Base-by-base conservation (phyloP, 2,113 vertebrate species). In the Microtus pennsylvanicus region DNA sequence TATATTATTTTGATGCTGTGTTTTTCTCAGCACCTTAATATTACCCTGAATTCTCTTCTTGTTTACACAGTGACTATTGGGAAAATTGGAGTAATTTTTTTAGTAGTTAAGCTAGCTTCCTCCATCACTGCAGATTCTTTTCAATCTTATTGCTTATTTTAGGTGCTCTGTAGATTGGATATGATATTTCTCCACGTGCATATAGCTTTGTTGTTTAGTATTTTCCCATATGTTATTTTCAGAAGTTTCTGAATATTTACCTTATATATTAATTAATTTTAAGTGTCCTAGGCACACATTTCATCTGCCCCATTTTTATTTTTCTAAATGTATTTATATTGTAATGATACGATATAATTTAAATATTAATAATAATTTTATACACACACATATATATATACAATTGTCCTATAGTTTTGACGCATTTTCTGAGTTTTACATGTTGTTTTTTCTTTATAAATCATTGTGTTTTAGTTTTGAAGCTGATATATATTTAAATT, bases 1-100 rank as follows among this genome's bases (percentile, higher is more conserved):
- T 58, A 77, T 16, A 88, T 63, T 90, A 69, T 30, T 26, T 88
- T 70, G 6, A 16, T 74, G 5, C 24, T 86, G 30, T 28, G 7
- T 75, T 89, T 94, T 77, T 69, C 30, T 83, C n/a, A 87, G 70
- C 28, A 47, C 4, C 92, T 93, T 85, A 87, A 72, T 80, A 88
- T 76, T 33, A 45, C 13, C 35, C 22, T 93, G 1, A 6, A 3
- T 67, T 90, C 9, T 90, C 45, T 90, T 87, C 14, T 83, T 83
- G 52, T 11, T 88, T 74, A 74, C 1, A 50, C 12, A 30, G 8
- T 42, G 50, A 38, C 35, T 74, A 5, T 7, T 90, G 30, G 61
- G 19, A 67, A 74, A 2, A 69, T 78, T 35, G 72, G 2, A 5
- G 7, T 76, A 42, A 81, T 47, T 93, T 65, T 65, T 50, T 87